Conservation (phyloP, 2,888 invertebrate species). For the Eutolmus rufibarbis region DNA sequence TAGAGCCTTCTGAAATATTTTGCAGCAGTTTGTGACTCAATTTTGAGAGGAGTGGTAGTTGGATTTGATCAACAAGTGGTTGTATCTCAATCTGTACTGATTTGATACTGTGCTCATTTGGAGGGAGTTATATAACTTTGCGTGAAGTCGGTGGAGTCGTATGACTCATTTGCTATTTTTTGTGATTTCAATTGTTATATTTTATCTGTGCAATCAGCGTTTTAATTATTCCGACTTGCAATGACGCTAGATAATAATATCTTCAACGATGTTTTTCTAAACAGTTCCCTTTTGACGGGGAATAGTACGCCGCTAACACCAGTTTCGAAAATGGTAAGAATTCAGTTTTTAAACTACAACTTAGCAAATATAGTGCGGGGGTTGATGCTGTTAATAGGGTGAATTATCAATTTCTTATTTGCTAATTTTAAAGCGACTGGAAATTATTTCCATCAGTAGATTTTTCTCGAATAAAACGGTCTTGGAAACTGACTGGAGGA, state of each 20-base stretch:
- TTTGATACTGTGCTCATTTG: slow-evolving; percentile 1
- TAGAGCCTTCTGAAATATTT: not conserved
- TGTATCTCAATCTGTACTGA: not conserved
- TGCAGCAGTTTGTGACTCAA: not conserved
- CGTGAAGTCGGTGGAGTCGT: not conserved
- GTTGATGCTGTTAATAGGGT: not conserved
- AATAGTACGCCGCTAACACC: slow-evolving; percentile 59
- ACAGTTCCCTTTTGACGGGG: slow-evolving; percentile 43
- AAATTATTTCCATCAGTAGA: not conserved
- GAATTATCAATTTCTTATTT: not conserved
- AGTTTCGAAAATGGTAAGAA: slow-evolving; percentile 62
- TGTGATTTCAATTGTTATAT: slow-evolving; percentile 3
- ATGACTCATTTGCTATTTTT: slow-evolving; percentile 23
- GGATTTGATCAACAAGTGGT: slow-evolving; percentile 20
- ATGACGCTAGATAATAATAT: slow-evolving; percentile 50
- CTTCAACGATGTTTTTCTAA: slow-evolving; percentile 49
- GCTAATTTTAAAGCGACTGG: not conserved
- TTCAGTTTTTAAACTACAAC: not conserved
- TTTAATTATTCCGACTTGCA: not conserved
- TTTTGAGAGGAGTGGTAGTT: not conserved
- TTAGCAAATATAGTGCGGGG: not conserved
- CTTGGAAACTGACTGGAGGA: not conserved
- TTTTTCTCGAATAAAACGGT: not conserved
- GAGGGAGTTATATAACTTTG: slow-evolving; percentile 14
- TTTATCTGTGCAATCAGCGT: not conserved